Conservation (phyloP, 2,113 vertebrate species). For the Todiramphus chloris region DNA sequence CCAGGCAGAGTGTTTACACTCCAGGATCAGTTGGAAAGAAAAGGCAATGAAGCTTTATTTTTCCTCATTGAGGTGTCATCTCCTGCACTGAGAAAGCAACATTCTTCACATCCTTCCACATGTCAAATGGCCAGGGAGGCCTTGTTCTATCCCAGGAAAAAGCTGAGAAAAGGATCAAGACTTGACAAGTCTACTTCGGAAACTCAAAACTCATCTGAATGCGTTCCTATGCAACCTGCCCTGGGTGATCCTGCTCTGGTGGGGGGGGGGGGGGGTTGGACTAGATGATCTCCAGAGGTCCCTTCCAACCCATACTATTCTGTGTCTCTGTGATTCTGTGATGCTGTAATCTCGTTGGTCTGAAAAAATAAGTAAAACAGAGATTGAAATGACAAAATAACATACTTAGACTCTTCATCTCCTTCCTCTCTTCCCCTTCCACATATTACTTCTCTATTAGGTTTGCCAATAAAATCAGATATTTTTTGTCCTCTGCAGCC, state of each 20-base stretch:
- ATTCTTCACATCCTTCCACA: not conserved
- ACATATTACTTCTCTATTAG: not conserved
- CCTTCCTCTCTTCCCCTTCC: not conserved
- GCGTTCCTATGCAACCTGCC: too few species aligned
- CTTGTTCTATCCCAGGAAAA: not conserved
- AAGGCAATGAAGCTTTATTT: not conserved
- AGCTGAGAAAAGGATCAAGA: not conserved
- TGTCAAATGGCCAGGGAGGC: not conserved
- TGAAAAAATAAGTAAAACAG: not conserved
- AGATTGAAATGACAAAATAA: not conserved
- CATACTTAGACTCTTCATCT: not conserved
- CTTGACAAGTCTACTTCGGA: too few species aligned
- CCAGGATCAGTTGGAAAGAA: not conserved
- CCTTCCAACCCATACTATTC: too few species aligned
- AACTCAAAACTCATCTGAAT: too few species aligned
- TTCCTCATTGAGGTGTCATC: not conserved
- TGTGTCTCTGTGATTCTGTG: too few species aligned
- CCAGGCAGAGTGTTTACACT: not conserved
- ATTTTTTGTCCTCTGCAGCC: not conserved
- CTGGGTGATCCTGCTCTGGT: too few species aligned
- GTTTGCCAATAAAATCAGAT: slow-evolving; percentile 3
- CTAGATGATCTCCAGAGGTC: too few species aligned
- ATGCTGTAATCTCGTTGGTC: not conserved
- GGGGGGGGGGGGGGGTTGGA: too few species aligned
- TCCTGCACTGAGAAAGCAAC: not conserved